Evolutionary conservation across 1,140 invertebrate genomes (phyloP).

Genomic region (Coelopa frigida): DNA sequence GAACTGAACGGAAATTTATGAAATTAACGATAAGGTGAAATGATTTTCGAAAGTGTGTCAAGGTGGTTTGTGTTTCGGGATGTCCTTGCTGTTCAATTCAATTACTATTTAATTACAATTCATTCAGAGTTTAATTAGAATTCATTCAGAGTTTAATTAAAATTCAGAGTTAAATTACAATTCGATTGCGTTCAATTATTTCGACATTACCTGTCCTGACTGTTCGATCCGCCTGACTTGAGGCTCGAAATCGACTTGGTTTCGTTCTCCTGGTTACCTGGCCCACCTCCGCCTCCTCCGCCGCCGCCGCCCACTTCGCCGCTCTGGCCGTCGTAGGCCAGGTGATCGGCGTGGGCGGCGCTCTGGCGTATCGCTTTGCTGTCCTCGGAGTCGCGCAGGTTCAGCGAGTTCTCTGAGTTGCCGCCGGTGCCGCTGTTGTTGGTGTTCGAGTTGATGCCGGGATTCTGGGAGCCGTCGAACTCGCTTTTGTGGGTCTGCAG

Average conservation of each 20-base stretch:
- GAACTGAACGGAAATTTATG: too few species aligned
- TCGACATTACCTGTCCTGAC: constrained; percentile 48
- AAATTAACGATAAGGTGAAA: too few species aligned
- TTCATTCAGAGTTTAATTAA: neutral
- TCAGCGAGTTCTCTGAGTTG: constrained; percentile 21
- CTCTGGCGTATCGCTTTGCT: constrained; percentile 18
- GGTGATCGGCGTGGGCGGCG: neutral
- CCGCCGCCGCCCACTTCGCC: constrained; percentile 13
- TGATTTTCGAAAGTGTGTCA: too few species aligned
- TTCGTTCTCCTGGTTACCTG: constrained; percentile 67
- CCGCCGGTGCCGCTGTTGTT: constrained; percentile 11
- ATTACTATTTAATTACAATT: constrained; percentile 1
- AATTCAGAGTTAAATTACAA: neutral
- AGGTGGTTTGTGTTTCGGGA: too few species aligned
- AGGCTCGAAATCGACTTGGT: constrained; percentile 58
- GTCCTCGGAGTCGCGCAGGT: constrained; percentile 30
- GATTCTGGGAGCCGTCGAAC: constrained; percentile 32
- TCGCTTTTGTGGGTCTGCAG: constrained; percentile 37
- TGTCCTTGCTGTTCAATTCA: too few species aligned
- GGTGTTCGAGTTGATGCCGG: constrained; percentile 22
- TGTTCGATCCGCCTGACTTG: constrained; percentile 56
- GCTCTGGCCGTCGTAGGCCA: constrained; percentile 10
- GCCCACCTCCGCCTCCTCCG: constrained; percentile 14
- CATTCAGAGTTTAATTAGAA: neutral
- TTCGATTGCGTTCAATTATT: neutral